These are phyloP conservation scores for Metridium senile DNA, from an alignment of 92 coral and sea anemone species.

Conservation along the genomic window DNA sequence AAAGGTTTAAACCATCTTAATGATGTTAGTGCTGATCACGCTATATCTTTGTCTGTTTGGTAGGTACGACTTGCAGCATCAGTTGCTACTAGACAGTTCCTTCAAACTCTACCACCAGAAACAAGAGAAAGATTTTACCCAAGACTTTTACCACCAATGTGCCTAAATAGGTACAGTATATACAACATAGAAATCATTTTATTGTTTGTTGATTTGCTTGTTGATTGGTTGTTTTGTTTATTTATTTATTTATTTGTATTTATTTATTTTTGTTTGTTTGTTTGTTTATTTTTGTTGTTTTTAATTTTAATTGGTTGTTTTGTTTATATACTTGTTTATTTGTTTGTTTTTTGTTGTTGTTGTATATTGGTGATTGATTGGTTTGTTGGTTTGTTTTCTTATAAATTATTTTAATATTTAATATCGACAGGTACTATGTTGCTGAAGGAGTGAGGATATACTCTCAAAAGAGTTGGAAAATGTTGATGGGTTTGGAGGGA, in stretches of 20 bases:
- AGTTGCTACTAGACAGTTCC: slow-evolving; percentile 88
- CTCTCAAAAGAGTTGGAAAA: slow-evolving; percentile 97
- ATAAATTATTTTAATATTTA: too few relatives aligned
- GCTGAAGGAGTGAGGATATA: slow-evolving; percentile 99
- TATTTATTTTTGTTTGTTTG: not conserved
- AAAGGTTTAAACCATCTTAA: too few relatives aligned
- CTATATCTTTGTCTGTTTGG: too few relatives aligned
- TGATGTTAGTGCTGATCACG: too few relatives aligned
- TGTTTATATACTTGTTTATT: too few relatives aligned
- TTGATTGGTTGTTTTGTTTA: too few relatives aligned
- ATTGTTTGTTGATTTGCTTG: not conserved
- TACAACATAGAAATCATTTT: too few relatives aligned
- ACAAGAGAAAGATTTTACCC: slow-evolving; percentile 91
- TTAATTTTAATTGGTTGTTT: too few relatives aligned
- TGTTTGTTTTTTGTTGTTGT: not conserved
- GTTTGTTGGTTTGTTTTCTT: too few relatives aligned
- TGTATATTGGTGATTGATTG: too few relatives aligned
- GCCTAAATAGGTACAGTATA: slow-evolving; percentile 84
- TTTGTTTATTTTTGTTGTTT: not conserved
- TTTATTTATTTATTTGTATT: too few relatives aligned
- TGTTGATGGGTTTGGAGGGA: slow-evolving; percentile 83
- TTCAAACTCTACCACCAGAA: slow-evolving; percentile 78
- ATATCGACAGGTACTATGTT: slow-evolving; percentile 74
- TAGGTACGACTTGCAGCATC: slow-evolving; percentile 97
- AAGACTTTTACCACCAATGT: slow-evolving; percentile 92